These are phyloP conservation scores for Reticulitermes lucifugus DNA, from an alignment of 2,888 invertebrate genomes.

Conservation along the genomic window DNA sequence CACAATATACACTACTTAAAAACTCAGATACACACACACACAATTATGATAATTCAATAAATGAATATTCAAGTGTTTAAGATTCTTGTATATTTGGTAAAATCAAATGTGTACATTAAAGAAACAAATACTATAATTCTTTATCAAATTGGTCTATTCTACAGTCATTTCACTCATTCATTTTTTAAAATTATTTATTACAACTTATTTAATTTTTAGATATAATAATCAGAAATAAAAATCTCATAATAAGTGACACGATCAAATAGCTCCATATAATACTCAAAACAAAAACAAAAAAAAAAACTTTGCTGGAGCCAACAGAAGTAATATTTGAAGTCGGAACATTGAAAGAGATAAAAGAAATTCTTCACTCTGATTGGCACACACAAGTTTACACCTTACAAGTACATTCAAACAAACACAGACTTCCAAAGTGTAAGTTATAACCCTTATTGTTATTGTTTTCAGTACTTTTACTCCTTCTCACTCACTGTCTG, in stretches of 20 bases:
- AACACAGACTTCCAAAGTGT: neutral
- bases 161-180: neutral
- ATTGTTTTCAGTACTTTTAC: neutral
- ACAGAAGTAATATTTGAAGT: neutral
- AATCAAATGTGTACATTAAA: neutral
- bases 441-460: constrained; percentile 1
- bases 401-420: neutral
- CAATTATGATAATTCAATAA: neutral
- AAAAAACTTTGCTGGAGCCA: neutral
- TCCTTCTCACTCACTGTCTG: no score
- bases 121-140: neutral
- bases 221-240: neutral
- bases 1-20: no score
- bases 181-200: neutral
- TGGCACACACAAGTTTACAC: constrained; percentile 1
- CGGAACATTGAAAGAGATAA: neutral
- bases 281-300: neutral
- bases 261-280: neutral
- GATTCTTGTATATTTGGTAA: no score
- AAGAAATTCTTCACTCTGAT: neutral
- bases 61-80: no score
- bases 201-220: neutral
- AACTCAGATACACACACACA: neutral
- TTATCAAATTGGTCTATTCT: neutral
- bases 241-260: neutral